A percentile compares a stretch with the other conserved stretches of the same genome.
These are phyloP conservation scores for Synchiropus splendidus DNA, from an alignment of 2,113 vertebrate species.

Conservation along the genomic window DNA sequence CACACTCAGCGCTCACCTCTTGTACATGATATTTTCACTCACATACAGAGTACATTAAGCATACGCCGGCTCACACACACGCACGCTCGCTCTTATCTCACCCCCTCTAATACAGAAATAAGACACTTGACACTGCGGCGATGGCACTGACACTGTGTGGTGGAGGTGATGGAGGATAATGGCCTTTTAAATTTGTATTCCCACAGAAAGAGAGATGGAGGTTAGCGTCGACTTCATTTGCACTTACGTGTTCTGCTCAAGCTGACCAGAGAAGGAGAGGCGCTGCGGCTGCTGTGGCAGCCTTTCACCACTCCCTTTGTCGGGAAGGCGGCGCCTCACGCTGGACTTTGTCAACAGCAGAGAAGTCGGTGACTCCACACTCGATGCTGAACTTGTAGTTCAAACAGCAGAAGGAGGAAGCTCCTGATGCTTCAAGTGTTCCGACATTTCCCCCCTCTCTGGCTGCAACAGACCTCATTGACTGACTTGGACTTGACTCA, in stretches of 20 bases:
- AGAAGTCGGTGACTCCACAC: no score
- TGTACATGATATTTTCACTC: conserved; percentile 34
- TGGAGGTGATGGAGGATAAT: conserved; percentile 82
- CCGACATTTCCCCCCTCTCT: no score
- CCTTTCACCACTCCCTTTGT: no score
- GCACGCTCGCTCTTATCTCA: conserved; percentile 42
- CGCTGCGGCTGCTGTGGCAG: no score
- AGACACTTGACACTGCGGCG: conserved; percentile 77
- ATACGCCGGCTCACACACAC: conserved; percentile 18
- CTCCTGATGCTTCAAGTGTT: no score
- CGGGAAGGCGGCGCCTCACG: no score
- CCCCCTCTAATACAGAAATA: conserved; percentile 72
- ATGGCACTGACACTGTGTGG: conserved; percentile 78
- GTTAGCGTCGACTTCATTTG: conserved; percentile 38
- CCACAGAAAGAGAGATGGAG: conserved; percentile 78
- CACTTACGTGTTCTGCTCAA: conserved; percentile 28
- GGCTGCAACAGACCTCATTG: no score
- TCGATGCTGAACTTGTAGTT: no score
- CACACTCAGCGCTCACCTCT: conserved; percentile 51
- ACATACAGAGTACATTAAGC: conserved; percentile 16
- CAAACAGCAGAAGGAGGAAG: no score
- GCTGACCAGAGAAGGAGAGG: background rate
- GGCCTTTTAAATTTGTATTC: conserved; percentile 92
- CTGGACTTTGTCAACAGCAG: no score
- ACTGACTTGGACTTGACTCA: no score